These are phyloP conservation scores for Diaphora mendica DNA, from an alignment of 2,888 invertebrate species.

Conservation along the genomic window DNA sequence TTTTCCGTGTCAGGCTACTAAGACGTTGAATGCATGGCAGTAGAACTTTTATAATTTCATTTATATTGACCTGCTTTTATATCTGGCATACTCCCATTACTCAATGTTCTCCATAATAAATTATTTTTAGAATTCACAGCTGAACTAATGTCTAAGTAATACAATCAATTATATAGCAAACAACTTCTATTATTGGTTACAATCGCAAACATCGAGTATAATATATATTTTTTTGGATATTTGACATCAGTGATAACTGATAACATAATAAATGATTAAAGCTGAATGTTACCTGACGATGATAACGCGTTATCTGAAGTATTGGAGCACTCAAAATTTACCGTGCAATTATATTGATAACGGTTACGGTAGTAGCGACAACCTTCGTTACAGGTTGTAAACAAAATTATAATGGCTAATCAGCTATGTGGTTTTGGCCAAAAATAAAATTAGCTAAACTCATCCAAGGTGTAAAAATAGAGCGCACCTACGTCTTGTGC, in stretches of 20 bases:
- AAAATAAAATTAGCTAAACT: not conserved
- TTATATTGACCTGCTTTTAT: not conserved
- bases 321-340: slow-evolving; percentile 60
- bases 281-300: slow-evolving; percentile 62
- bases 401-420: slow-evolving; percentile 36
- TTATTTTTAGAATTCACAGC: slow-evolving; percentile 29
- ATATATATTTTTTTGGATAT: slow-evolving; percentile 26
- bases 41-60: not conserved
- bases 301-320: slow-evolving; percentile 64
- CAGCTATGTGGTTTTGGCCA: not conserved
- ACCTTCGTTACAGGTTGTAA: slow-evolving; percentile 53
- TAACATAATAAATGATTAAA: slow-evolving; percentile 52
- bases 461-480: not conserved
- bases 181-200: not conserved
- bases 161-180: not conserved
- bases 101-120: slow-evolving; percentile 14
- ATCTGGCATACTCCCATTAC: not conserved
- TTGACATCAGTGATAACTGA: slow-evolving; percentile 33
- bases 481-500: not conserved
- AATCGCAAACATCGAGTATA: not conserved
- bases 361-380: slow-evolving; percentile 64
- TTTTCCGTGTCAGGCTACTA: not conserved
- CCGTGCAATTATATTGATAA: slow-evolving; percentile 67
- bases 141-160: not conserved
- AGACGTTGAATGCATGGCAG: not conserved